Evolutionary conservation across 2,797 vertebrate species (phyloP).

Genomic region (Okamejei kenojei): DNA sequence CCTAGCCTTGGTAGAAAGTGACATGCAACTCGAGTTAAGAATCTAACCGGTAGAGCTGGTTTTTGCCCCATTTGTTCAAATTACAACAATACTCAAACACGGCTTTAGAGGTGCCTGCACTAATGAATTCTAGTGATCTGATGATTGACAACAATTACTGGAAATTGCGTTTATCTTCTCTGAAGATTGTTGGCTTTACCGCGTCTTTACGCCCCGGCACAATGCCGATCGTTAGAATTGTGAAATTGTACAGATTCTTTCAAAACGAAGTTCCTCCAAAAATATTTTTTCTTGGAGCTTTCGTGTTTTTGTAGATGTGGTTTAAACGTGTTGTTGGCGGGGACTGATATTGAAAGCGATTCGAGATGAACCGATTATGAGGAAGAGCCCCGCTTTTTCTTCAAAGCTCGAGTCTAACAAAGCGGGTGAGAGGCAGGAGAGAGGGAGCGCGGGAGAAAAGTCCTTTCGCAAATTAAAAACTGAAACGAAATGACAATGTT

Average conservation of each 20-base stretch:
- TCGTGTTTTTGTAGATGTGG: not conserved
- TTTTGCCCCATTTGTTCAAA: not conserved
- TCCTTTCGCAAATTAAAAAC: not conserved
- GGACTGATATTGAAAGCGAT: not conserved
- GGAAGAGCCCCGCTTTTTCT: not conserved
- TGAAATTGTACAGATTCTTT: not conserved
- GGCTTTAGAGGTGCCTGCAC: not conserved
- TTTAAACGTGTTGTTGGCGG: not conserved
- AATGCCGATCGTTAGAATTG: no score
- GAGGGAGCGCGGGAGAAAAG: not conserved
- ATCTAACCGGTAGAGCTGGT: not conserved
- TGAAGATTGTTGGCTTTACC: not conserved
- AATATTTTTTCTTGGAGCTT: not conserved
- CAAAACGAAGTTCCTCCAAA: not conserved
- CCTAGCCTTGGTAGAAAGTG: not conserved
- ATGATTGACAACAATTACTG: conserved; percentile 14
- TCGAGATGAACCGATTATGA: not conserved
- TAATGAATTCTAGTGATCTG: not conserved
- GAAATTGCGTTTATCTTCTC: not conserved
- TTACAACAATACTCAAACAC: not conserved
- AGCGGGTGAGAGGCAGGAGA: not conserved
- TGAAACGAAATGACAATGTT: not conserved
- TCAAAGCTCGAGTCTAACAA: not conserved
- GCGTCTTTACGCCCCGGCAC: not conserved
- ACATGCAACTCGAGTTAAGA: not conserved